Conservation (phyloP, 2,113 vertebrate genomes). For the Hiodon alosoides region DNA sequence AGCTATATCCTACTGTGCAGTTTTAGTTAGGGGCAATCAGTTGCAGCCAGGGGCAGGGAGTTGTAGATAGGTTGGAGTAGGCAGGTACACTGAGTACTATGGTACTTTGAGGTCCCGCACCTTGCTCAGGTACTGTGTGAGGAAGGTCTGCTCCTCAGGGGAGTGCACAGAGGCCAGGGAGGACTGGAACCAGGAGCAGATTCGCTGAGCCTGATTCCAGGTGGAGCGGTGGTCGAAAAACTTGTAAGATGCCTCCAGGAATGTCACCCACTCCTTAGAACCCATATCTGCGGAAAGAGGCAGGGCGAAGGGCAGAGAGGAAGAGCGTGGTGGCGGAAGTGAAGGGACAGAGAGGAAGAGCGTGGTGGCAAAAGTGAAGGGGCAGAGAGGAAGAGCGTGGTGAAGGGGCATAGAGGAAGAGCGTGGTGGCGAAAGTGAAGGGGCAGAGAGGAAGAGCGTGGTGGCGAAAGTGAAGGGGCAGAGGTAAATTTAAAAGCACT, state of each 20-base stretch:
- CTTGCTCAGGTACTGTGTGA: slow-evolving; percentile 81
- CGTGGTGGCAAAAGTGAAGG: too few relatives aligned
- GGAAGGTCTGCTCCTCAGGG: slow-evolving; percentile 75
- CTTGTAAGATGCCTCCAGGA: slow-evolving; percentile 85
- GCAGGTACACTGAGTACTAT: too few relatives aligned
- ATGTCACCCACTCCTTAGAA: slow-evolving; percentile 80
- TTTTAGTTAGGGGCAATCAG: too few relatives aligned
- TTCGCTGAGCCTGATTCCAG: slow-evolving; percentile 85
- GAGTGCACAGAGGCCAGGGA: slow-evolving; percentile 80
- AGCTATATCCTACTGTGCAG: too few relatives aligned
- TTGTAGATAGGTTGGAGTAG: too few relatives aligned
- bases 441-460: too few relatives aligned
- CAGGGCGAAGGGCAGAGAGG: not conserved
- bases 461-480: too few relatives aligned
- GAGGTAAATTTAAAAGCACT: too few relatives aligned
- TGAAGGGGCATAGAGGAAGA: too few relatives aligned
- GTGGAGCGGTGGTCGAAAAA: slow-evolving; percentile 89
- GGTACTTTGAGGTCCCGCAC: slow-evolving; percentile 44
- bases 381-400: too few relatives aligned
- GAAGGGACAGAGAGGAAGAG: not conserved
- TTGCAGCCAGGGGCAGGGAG: too few relatives aligned
- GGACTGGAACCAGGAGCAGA: slow-evolving; percentile 85
- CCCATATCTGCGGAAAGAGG: slow-evolving; percentile 47
- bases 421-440: too few relatives aligned
- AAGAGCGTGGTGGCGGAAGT: not conserved